Evolutionary conservation across 37 sponge, comb jelly and placozoan species (phyloP), one percentile per base, ranked within the genome.

Genomic region (Beroe forskalii): DNA sequence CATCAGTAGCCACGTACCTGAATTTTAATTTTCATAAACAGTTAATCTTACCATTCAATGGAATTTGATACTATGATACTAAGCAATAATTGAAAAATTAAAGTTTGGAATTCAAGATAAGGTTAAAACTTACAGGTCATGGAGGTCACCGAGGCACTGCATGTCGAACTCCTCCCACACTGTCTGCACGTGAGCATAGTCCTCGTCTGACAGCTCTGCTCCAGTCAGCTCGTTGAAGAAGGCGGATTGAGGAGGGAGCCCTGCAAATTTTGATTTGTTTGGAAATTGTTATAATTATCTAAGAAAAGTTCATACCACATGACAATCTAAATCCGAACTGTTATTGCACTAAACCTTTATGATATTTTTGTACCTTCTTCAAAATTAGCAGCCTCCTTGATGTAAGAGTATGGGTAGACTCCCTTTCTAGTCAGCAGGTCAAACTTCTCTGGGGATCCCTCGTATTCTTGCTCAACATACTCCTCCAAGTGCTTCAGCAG

Each of bases 101-200:
- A n/a, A n/a, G n/a, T n/a, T n/a, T n/a, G n/a, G n/a, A n/a, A n/a
- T n/a, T n/a, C n/a, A n/a, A n/a, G n/a, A n/a, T n/a, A n/a, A n/a
- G n/a, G n/a, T n/a, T n/a, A n/a, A n/a, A 44, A 80, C 86, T 80
- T 42, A 80, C 86, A 80, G 31, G 60, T 80, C 60, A 44, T 80
- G 86, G 9, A 80, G 86, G 25, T 80, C 86, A 22, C 86, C 86
- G 24, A 80, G 30, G 2, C 12, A 33, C 2, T 20, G 2, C 86
- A 80, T 41, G 4, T 41, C 60, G 41, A 80, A 80, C 12, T 40
- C 86, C 0, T 44, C 31, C 86, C 86, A 80, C 9, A 80, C 60
- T 48, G 44, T 23, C 27, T 80, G n/a, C 14, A 80, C 86, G 25
- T 80, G 86, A 24, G n/a, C n/a, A 41, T 48, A 80, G 55, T 80